Evolutionary conservation across 2,888 invertebrate species (phyloP), one percentile per base, ranked within the genome.

Genomic region (Diaperis boleti): DNA sequence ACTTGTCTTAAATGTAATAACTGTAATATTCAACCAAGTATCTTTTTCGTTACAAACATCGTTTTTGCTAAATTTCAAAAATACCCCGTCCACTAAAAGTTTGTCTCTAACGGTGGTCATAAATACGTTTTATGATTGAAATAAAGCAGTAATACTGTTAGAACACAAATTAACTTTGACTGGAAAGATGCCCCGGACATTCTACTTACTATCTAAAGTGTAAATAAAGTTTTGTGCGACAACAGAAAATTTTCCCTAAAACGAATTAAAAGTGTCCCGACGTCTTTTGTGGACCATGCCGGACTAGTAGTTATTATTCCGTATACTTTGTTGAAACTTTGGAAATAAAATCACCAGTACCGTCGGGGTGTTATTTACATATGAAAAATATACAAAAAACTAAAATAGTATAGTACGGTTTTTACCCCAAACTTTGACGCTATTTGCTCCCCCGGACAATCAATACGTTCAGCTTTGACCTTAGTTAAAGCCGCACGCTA

Each of bases 401-500:
- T n/a, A n/a, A n/a, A n/a, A n/a, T n/a, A n/a, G n/a, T n/a, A n/a
- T n/a, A n/a, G n/a, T n/a, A n/a, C n/a, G n/a, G n/a, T n/a, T n/a
- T n/a, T n/a, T n/a, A n/a, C n/a, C n/a, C n/a, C n/a, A n/a, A n/a
- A n/a, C n/a, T n/a, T n/a, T n/a, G n/a, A n/a, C n/a, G n/a, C n/a
- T n/a, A n/a, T n/a, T n/a, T n/a, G n/a, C n/a, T n/a, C n/a, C n/a
- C n/a, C n/a, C n/a, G n/a, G n/a, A n/a, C n/a, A n/a, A 35, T 50
- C 49, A 8, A 50, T 50, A 50, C n/a, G 7, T 35, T 20, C 13
- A 10, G 7, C 15, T 50, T 20, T 20, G 49, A 35, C 35, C 35
- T 50, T 18, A 13, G 29, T 29, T 22, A 29, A 42, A 2, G 13
- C 26, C 11, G 26, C 52, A 52, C 52, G 52, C 39, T 52, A 52